Base-by-base conservation (phyloP, 2,797 vertebrate species). In the Galagoides demidoff region DNA sequence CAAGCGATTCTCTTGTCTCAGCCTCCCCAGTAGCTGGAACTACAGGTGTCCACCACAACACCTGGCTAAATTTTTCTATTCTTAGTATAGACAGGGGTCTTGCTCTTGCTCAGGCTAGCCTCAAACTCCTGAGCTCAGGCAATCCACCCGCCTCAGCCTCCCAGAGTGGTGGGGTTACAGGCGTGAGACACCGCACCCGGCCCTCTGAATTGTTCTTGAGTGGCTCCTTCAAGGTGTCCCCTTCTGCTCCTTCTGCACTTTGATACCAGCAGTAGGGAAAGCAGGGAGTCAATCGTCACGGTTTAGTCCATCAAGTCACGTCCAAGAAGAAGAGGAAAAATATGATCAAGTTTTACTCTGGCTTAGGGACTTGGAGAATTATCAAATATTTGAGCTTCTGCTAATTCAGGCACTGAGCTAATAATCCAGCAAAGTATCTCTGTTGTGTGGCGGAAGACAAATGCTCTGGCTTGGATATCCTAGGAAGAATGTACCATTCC, bases 161-260 rank as follows among this genome's bases (percentile, higher is more conserved):
- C 49, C 49, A 52, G 49, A 52, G 49, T 52, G 49, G 49, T 16
- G 49, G 49, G 14, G 16, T 52, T 14, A 52, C 49, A 52, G 14
- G 14, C 5, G 49, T 52, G 49, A 16, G 49, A 14, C 49, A 52
- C 49, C 4, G 4, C 49, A 1, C 14, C 14, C 14, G 4, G 14
- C 49, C 49, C 4, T 89, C 86, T 31, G 45, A 55, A 68, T 13
- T 70, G 66, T 31, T 59, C 11, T n/a, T 81, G 57, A 45, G 43
- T 2, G 14, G n/a, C 45, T 1, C 3, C 31, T 57, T 39, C 31
- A n/a, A 55, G 17, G 4, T 13, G 45, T 31, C 23, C 45, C 64
- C 5, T 8, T 55, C 5, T 2, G 2, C 1, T 20, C 5, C 20
- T 59, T 52, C 23, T 1, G 1, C 3, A 12, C 45, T 77, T 82